Evolutionary conservation across 2,888 invertebrate species (phyloP).

Genomic region (Dexiosoma caninum): DNA sequence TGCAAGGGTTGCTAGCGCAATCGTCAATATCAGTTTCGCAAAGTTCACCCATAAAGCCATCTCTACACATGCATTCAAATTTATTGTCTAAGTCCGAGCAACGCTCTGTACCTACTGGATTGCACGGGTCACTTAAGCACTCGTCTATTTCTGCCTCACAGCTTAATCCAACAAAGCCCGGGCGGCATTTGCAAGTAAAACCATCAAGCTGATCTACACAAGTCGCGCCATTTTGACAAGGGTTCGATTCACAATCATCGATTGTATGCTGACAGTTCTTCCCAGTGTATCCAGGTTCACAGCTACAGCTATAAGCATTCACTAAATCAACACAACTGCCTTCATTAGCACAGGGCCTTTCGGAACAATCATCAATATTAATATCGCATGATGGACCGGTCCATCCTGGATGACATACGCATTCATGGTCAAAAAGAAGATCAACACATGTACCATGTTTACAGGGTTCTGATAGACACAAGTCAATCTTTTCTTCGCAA

Average conservation of each 20-base stretch:
- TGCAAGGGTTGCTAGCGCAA: conserved; percentile 89
- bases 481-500: conserved; percentile 95
- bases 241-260: conserved; percentile 92
- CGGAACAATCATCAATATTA: conserved; percentile 93
- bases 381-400: conserved; percentile 90
- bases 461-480: conserved; percentile 94
- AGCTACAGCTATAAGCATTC: conserved; percentile 90
- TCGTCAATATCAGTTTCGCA: conserved; percentile 94
- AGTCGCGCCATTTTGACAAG: conserved; percentile 94
- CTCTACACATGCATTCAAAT: conserved; percentile 91
- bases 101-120: conserved; percentile 91
- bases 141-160: conserved; percentile 96
- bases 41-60: conserved; percentile 89
- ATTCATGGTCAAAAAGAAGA: conserved; percentile 89
- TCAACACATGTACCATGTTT: conserved; percentile 96
- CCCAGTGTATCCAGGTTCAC: conserved; percentile 96
- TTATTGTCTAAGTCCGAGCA: conserved; percentile 94
- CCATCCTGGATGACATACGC: conserved; percentile 96
- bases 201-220: conserved; percentile 93
- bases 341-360: conserved; percentile 93
- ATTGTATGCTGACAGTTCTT: conserved; percentile 95
- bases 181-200: conserved; percentile 94
- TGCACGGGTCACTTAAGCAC: conserved; percentile 93
- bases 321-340: conserved; percentile 94
- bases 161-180: conserved; percentile 94